Evolutionary conservation across 2,797 vertebrate genomes (phyloP).

Genomic region (Gobionotothen gibberifrons): DNA sequence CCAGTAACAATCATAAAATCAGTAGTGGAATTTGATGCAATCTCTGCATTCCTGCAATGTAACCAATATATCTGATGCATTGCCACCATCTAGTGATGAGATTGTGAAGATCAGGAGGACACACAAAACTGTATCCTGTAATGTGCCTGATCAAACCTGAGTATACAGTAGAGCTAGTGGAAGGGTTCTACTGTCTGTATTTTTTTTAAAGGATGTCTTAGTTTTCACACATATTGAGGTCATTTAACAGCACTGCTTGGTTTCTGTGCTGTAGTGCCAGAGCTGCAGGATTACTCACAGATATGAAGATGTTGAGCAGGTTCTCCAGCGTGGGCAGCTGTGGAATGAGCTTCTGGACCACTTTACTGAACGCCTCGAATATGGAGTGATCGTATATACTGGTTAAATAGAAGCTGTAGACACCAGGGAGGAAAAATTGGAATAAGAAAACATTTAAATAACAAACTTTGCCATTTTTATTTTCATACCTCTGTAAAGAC

Average conservation of each 20-base stretch:
- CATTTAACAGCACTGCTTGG: neutral
- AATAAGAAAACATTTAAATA: neutral
- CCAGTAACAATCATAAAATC: neutral
- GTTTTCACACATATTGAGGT: neutral
- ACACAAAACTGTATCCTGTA: neutral
- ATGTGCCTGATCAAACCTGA: neutral
- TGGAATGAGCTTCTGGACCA: conserved; percentile 94
- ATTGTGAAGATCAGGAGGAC: conserved; percentile 10
- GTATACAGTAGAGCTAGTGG: neutral
- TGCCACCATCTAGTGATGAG: conserved; percentile 68
- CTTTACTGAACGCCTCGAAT: conserved; percentile 93
- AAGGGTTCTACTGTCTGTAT: neutral
- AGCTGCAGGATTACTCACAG: conserved; percentile 79
- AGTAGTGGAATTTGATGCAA: neutral
- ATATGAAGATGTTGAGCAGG: conserved; percentile 97
- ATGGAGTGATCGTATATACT: conserved; percentile 89
- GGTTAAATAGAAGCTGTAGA: conserved; percentile 93
- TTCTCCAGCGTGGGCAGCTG: conserved; percentile 96
- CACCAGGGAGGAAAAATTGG: neutral
- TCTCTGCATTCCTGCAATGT: neutral
- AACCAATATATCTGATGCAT: conserved; percentile 11
- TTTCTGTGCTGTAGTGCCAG: neutral
- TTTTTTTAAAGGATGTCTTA: neutral
- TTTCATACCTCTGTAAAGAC: neutral
- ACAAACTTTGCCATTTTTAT: neutral